Conservation (phyloP, 2,113 vertebrate genomes). For the Oncorhynchus tshawytscha region DNA sequence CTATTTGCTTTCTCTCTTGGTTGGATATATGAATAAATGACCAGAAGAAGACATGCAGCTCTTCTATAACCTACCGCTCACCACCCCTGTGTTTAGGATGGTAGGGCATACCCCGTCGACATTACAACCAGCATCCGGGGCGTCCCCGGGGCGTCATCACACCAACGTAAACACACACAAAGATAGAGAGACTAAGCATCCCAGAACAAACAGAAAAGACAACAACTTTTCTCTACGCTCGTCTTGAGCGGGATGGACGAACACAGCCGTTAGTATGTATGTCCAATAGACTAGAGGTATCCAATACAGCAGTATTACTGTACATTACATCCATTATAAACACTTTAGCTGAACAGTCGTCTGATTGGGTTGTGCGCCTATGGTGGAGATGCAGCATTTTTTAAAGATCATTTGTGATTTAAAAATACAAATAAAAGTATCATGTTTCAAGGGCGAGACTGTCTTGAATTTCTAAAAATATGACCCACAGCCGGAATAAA, state of each 20-base stretch:
- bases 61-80: neutral
- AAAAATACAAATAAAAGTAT: constrained; percentile 38
- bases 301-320: constrained; percentile 40
- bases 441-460: constrained; percentile 18
- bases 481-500: constrained; percentile 33
- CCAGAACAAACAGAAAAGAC: too few relatives aligned
- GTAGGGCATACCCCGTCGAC: neutral
- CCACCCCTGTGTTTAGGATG: constrained; percentile 8
- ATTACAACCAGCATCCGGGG: neutral
- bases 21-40: neutral
- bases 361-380: constrained; percentile 37
- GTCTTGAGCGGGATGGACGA: neutral
- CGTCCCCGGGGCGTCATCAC: constrained; percentile 7
- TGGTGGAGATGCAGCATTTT: constrained; percentile 45
- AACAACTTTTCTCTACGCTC: neutral
- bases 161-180: neutral
- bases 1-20: neutral
- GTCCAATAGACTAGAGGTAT: neutral
- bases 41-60: too few relatives aligned
- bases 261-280: neutral
- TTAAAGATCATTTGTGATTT: constrained; percentile 51
- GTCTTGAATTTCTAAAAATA: constrained; percentile 46
- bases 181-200: neutral
- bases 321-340: constrained; percentile 60
- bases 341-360: constrained; percentile 53